Percentiles rank a stretch among this genome's conserved stretches.
Conservation (phyloP, 2,888 invertebrate genomes). For the Leptinotarsa tumamoca region DNA sequence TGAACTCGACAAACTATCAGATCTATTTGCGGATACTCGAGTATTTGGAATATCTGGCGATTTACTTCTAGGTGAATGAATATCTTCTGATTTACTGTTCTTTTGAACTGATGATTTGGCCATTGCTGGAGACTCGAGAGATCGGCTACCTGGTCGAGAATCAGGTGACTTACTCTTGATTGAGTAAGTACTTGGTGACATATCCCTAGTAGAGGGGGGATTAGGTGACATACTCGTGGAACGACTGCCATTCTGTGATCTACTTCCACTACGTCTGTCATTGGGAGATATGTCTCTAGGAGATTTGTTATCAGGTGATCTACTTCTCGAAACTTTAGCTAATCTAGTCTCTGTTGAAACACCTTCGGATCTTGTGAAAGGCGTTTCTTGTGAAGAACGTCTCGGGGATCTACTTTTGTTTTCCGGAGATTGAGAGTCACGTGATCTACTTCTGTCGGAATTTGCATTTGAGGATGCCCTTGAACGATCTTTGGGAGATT, state of each 20-base stretch:
- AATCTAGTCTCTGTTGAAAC: slow-evolving; percentile 21
- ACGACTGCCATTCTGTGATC: not conserved
- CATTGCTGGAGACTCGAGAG: not conserved
- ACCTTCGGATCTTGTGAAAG: slow-evolving; percentile 30
- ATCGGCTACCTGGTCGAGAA: not conserved
- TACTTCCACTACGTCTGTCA: not conserved
- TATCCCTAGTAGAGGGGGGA: not conserved
- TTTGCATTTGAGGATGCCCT: slow-evolving; percentile 47
- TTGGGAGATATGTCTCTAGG: not conserved
- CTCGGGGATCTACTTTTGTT: slow-evolving; percentile 12
- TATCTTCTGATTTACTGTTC: not conserved
- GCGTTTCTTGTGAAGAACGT: not conserved
- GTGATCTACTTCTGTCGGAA: slow-evolving; percentile 34
- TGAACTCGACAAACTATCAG: slow-evolving; percentile 20
- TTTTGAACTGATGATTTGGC: slow-evolving; percentile 4
- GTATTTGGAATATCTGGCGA: slow-evolving; percentile 12
- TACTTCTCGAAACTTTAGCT: slow-evolving; percentile 29
- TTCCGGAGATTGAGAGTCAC: not conserved
- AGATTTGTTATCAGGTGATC: slow-evolving; percentile 11
- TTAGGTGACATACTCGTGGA: too few species aligned
- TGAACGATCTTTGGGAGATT: slow-evolving; percentile 36
- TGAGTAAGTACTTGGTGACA: not conserved
- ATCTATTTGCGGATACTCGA: not conserved
- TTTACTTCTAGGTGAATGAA: not conserved
- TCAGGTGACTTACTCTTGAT: slow-evolving; percentile 10